Evolutionary conservation across 2,113 vertebrate species (phyloP).

Genomic region (Eretmochelys imbricata): DNA sequence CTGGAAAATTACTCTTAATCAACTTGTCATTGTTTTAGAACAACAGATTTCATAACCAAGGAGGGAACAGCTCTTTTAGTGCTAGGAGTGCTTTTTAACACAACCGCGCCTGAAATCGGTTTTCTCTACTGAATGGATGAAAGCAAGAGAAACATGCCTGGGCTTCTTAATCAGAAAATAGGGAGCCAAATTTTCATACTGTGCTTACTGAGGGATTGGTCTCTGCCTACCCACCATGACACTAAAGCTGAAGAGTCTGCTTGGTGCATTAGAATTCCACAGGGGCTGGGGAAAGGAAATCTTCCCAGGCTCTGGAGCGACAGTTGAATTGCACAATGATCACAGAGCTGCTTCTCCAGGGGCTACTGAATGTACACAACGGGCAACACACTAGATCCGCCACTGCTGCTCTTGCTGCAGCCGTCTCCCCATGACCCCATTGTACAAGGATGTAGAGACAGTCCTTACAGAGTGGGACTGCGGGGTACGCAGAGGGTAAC

Average conservation of each 20-base stretch:
- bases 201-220: neutral
- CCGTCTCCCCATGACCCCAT: fast-evolving
- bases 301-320: neutral
- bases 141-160: neutral
- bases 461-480: neutral
- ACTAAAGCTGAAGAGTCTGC: neutral
- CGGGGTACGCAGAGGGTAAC: neutral
- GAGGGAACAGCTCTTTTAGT: neutral
- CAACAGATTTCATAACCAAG: constrained; percentile 8
- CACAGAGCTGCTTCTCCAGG: neutral
- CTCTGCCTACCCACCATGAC: neutral
- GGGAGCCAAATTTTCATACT: neutral
- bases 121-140: neutral
- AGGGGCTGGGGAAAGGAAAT: neutral
- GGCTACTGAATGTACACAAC: neutral
- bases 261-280: neutral
- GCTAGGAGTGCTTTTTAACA: neutral
- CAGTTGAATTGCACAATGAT: neutral
- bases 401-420: neutral
- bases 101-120: neutral
- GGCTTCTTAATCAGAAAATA: neutral
- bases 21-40: constrained; percentile 58
- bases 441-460: neutral
- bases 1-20: constrained; percentile 63
- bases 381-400: neutral